Evolutionary conservation across 2,797 vertebrate species (phyloP).

Genomic region (Phoebastria nigripes): DNA sequence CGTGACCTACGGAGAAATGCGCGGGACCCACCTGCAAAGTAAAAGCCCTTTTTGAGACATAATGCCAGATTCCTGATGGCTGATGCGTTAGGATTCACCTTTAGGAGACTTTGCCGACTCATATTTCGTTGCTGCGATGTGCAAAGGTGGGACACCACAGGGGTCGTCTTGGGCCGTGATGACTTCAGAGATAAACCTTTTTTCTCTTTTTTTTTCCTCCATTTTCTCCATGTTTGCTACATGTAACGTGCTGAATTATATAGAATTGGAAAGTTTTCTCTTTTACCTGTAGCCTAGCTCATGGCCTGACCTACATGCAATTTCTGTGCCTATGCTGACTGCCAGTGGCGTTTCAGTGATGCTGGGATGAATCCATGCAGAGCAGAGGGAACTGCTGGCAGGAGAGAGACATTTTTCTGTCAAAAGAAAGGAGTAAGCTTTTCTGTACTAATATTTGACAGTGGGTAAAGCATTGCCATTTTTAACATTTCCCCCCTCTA

Average conservation of each 20-base stretch:
- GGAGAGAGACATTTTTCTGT: not conserved
- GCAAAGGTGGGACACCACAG: not conserved
- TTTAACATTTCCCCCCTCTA: not conserved
- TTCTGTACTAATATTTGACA: not conserved
- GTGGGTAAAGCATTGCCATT: not conserved
- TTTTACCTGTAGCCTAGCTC: not conserved
- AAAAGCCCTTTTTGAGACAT: not conserved
- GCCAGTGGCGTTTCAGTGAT: not conserved
- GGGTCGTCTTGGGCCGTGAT: not conserved
- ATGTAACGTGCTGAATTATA: not conserved
- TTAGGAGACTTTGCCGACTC: not conserved
- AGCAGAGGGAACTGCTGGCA: not conserved
- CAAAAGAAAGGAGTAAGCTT: not conserved
- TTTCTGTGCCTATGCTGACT: not conserved
- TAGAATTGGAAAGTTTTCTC: not conserved
- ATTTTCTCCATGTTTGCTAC: not conserved
- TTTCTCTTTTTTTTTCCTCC: not conserved
- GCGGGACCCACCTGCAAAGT: slow-evolving; percentile 7
- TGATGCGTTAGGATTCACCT: not conserved
- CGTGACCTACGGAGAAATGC: not conserved
- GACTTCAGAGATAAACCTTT: not conserved
- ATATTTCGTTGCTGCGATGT: not conserved
- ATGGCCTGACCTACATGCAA: not conserved
- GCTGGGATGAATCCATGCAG: not conserved
- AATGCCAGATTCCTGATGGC: not conserved